Percentiles rank a stretch among this genome's conserved stretches.
Conservation (phyloP, 2,113 vertebrate genomes). For the Canis aureus region DNA sequence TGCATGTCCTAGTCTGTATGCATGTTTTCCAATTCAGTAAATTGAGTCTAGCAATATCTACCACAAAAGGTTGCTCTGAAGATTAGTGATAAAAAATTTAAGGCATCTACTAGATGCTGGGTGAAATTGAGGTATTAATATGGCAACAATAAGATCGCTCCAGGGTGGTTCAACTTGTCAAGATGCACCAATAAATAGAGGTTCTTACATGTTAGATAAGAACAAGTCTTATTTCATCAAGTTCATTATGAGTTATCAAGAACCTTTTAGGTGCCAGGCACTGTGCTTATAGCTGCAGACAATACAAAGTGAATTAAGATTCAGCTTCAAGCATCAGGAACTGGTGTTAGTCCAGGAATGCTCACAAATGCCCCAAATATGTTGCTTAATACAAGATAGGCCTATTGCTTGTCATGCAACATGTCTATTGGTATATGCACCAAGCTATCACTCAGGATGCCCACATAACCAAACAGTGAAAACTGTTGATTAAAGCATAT, state of each 20-base stretch:
- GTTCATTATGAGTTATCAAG: not conserved
- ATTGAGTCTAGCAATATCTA: not conserved
- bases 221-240: not conserved
- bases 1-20: accelerated
- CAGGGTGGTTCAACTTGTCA: not conserved
- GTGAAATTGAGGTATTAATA: not conserved
- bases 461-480: not conserved
- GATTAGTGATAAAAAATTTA: not conserved
- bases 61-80: not conserved
- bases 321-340: not conserved
- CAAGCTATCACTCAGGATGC: accelerated
- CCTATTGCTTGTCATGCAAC: too few species aligned
- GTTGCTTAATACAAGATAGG: not conserved
- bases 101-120: not conserved
- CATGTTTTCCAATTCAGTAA: not conserved
- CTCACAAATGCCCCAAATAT: not conserved
- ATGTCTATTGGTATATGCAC: accelerated
- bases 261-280: too few species aligned
- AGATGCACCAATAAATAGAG: not conserved
- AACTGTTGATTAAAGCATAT: not conserved
- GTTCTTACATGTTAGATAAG: not conserved
- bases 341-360: not conserved
- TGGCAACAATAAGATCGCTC: not conserved
- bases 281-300: not conserved
- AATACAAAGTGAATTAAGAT: not conserved